Evolutionary conservation across 2,888 invertebrate genomes (phyloP), one percentile per base, ranked within the genome.

Genomic region (Rhynchonema sp.): DNA sequence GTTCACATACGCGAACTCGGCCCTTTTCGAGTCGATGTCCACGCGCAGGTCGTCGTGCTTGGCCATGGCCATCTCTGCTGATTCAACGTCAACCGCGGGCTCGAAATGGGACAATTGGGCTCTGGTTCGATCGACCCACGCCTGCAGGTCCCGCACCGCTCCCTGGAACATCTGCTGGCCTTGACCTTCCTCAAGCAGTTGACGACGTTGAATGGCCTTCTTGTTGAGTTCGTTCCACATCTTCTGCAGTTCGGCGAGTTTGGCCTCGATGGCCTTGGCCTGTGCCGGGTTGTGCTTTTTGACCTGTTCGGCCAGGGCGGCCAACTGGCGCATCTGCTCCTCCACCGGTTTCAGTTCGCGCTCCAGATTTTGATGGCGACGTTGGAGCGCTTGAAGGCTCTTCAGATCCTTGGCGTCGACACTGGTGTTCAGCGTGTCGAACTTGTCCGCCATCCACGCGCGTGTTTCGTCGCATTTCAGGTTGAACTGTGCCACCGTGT

Each of bases 381-480:
- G 79, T 76, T 94, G 91, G 65, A 92, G 74, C 0, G 91, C 66
- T 55, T 67, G 71, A 27, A 72, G 64, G 28, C 66, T 67, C 59
- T 67, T 67, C 52, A 71, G 59, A 61, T 72, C 71, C 46, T 66
- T 66, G 25, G 67, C 64, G 56, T 77, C 79, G 62, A 74, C 73
- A 56, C 72, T 71, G n/a, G 73, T 72, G 55, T 87, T 88, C 61
- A 92, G 74, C 73, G 90, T 88, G 63, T 84, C 83, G 79, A 88
- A 87, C 76, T 96, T 96, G 76, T 94, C 94, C 59, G 83, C 79
- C 86, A 98, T 94, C 94, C 96, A 96, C 72, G 91, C 91, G 65
- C 85, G 82, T 0, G 92, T 88, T 73, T 96, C 96, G 72, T 90
- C 91, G 74, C 94, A 96, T 0, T 89, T 88, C 59, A 91, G 84